phyloP scores from a whole-genome alignment of 2,888 invertebrate species.

The Biston stratarius region DNA sequence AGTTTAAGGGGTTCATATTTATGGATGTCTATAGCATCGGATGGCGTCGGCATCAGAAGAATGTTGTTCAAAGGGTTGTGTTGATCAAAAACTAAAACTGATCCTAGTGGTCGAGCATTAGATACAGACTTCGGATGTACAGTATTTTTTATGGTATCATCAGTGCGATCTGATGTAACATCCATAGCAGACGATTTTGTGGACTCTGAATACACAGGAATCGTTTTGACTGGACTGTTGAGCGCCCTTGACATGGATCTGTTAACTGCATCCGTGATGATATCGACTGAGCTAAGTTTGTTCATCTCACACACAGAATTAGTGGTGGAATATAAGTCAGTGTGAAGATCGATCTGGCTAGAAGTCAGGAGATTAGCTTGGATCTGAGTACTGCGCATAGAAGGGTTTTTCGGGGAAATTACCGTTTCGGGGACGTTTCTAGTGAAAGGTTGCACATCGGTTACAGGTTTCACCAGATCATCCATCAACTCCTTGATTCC shows the following conservation, averaged over 20 bases:
- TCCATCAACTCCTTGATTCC: conserved; percentile 72
- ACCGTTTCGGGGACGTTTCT: conserved; percentile 25
- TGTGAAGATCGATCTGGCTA: conserved; percentile 71
- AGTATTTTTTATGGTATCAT: not conserved
- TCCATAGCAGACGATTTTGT: conserved; percentile 33
- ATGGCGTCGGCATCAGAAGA: conserved; percentile 52
- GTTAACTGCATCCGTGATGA: conserved; percentile 34
- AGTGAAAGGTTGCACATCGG: conserved; percentile 61
- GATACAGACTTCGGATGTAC: not conserved
- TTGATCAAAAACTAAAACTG: conserved; percentile 68
- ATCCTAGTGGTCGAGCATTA: conserved; percentile 19
- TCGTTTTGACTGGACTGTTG: conserved; percentile 38
- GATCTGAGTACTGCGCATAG: conserved; percentile 65
- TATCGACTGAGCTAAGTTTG: conserved; percentile 31
- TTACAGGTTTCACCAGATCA: conserved; percentile 73
- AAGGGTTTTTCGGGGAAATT: conserved; percentile 39
- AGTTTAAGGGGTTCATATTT: conserved; percentile 59
- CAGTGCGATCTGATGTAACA: conserved; percentile 9
- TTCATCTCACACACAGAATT: conserved; percentile 48
- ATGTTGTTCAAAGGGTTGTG: conserved; percentile 76
- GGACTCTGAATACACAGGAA: conserved; percentile 14
- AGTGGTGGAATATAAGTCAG: conserved; percentile 50
- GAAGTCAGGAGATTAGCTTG: conserved; percentile 70
- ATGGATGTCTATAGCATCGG: conserved; percentile 55
- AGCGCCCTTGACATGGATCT: conserved; percentile 34